phyloP scores from a whole-genome alignment of 2,888 invertebrate genomes.

The Meghimatium bilineatum region DNA sequence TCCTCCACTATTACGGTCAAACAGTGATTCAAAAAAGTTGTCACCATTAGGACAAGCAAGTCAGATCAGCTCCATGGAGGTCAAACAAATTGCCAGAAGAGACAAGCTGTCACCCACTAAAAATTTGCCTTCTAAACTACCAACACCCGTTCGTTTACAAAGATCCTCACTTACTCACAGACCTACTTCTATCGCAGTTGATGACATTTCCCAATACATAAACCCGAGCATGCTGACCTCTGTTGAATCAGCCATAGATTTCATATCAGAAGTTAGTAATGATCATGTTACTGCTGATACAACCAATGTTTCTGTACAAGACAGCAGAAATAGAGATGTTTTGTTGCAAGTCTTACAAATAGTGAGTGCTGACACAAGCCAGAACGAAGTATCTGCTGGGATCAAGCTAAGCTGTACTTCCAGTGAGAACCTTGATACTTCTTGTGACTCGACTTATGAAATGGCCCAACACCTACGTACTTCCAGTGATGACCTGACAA shows the following conservation, averaged over 20 bases:
- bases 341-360: not conserved
- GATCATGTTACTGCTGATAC: not conserved
- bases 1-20: not conserved
- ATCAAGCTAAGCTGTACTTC: not conserved
- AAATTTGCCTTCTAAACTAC: slow-evolving; percentile 16
- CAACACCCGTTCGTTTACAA: slow-evolving; percentile 3
- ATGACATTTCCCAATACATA: not conserved
- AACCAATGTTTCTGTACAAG: not conserved
- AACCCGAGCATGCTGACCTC: not conserved
- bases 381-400: not conserved
- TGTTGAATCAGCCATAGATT: not conserved
- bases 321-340: not conserved
- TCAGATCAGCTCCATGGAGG: not conserved
- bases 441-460: no score
- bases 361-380: not conserved
- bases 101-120: slow-evolving; percentile 7
- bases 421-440: not conserved
- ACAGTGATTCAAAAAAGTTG: not conserved
- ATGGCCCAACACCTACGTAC: not conserved
- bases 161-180: not conserved
- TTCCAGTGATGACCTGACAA: not conserved
- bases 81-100: not conserved
- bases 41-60: not conserved
- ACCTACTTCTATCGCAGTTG: not conserved
- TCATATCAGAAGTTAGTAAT: not conserved